A percentile compares a stretch with the other conserved stretches of the same genome.
These are phyloP conservation scores for Trisateles emortualis DNA, from an alignment of 2,888 invertebrate genomes.

Conservation along the genomic window DNA sequence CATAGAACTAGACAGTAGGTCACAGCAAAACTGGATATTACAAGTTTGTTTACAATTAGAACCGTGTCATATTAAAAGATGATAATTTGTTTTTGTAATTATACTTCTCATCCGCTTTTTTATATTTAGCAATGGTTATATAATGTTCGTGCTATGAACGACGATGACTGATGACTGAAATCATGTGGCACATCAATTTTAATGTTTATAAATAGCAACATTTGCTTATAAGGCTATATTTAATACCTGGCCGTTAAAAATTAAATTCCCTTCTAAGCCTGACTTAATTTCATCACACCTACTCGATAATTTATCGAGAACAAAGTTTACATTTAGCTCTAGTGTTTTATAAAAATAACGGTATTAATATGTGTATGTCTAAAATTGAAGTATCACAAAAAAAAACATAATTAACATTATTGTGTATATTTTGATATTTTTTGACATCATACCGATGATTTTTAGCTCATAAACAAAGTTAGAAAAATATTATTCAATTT, in stretches of 20 bases:
- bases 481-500: too few relatives aligned
- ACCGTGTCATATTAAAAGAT: background rate
- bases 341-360: constrained; percentile 3
- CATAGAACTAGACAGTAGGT: background rate
- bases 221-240: constrained; percentile 2
- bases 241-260: background rate
- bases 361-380: background rate
- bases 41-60: too few relatives aligned
- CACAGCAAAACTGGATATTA: background rate
- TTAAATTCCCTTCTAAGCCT: constrained; percentile 7
- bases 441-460: too few relatives aligned
- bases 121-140: background rate
- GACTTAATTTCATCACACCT: constrained; percentile 6
- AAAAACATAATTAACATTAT: too few relatives aligned
- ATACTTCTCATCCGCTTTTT: too few relatives aligned
- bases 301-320: constrained; percentile 1
- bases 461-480: too few relatives aligned
- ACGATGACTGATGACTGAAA: background rate
- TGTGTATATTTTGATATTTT: too few relatives aligned
- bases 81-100: too few relatives aligned
- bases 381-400: too few relatives aligned
- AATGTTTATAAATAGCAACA: background rate
- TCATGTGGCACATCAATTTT: background rate
- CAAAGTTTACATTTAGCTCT: background rate
- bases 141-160: background rate